Percentiles rank a stretch among this genome's conserved stretches.
These are phyloP conservation scores for Pogona vitticeps DNA, from an alignment of 2,113 vertebrate species.

Conservation along the genomic window DNA sequence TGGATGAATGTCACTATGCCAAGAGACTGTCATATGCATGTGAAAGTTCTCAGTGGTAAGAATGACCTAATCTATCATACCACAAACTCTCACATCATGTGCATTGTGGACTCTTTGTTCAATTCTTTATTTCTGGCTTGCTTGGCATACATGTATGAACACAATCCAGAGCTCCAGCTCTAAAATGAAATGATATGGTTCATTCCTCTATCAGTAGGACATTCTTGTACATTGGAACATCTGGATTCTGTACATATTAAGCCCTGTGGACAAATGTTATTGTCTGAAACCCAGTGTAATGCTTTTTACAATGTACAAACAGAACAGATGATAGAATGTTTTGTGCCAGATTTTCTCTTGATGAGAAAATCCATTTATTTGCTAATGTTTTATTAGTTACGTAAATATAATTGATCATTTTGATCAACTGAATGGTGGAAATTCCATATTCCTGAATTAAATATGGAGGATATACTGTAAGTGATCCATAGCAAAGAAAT, in stretches of 20 bases:
- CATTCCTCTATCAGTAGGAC: conserved; percentile 13
- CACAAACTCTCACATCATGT: not conserved
- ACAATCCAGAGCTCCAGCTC: not conserved
- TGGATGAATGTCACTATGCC: not conserved
- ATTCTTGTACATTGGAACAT: conserved; percentile 8
- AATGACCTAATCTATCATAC: conserved; percentile 22
- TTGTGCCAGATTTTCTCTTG: not conserved
- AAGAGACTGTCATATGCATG: not conserved
- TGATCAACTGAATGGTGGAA: not conserved
- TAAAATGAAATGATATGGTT: conserved; percentile 29
- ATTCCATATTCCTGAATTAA: not conserved
- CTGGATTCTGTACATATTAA: conserved; percentile 14
- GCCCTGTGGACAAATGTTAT: conserved; percentile 3
- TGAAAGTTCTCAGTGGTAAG: conserved; percentile 8
- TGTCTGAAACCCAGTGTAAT: not conserved
- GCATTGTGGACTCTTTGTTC: conserved; percentile 8
- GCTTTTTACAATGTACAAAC: not conserved
- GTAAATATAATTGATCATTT: not conserved
- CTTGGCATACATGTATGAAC: not conserved
- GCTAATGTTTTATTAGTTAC: not conserved
- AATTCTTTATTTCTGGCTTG: conserved; percentile 1
- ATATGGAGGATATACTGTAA: not conserved
- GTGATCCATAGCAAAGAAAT: not conserved
- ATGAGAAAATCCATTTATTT: not conserved
- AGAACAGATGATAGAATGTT: not conserved